Evolutionary conservation across 2,797 vertebrate genomes (phyloP).

Genomic region (Lacerta viridis): DNA sequence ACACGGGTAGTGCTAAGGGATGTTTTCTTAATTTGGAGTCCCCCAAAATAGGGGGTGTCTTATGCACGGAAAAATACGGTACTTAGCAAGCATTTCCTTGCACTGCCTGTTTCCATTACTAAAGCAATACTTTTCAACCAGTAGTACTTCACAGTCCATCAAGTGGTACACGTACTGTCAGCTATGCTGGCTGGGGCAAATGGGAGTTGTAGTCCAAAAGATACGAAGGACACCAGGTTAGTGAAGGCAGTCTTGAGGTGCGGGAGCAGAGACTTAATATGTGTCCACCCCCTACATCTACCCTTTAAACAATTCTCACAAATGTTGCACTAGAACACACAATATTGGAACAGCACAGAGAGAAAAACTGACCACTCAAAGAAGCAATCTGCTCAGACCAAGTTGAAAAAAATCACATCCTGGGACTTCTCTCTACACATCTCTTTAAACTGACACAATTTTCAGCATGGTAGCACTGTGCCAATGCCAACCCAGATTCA

Average conservation of each 20-base stretch:
- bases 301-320: neutral
- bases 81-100: neutral
- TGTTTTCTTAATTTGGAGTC: too few relatives aligned
- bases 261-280: neutral
- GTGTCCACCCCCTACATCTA: neutral
- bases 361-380: neutral
- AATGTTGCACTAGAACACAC: neutral
- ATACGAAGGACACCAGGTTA: too few relatives aligned
- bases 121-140: neutral
- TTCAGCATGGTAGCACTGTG: neutral
- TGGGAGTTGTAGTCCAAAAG: too few relatives aligned
- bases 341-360: neutral
- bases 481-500: neutral
- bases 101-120: neutral
- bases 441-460: neutral
- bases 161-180: neutral
- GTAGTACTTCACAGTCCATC: neutral
- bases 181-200: too few relatives aligned
- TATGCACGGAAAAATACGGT: too few relatives aligned
- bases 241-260: neutral
- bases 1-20: too few relatives aligned
- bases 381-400: neutral
- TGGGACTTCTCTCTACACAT: neutral
- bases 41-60: too few relatives aligned
- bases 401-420: neutral